Base-by-base conservation (phyloP, 1,140 invertebrate species). In the Drosophila elegans region DNA sequence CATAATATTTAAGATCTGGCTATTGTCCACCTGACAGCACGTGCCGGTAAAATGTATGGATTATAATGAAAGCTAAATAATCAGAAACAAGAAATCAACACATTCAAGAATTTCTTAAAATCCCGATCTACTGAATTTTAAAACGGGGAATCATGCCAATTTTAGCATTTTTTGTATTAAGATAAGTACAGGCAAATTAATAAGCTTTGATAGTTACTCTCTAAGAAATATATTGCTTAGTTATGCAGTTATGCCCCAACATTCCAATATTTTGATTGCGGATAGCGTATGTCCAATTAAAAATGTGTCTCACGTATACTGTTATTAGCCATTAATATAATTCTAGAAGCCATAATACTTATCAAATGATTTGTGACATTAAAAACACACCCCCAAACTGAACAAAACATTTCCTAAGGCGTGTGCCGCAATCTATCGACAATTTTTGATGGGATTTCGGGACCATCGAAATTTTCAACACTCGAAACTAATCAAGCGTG, bases 401-500 rank as follows among this genome's bases (percentile, higher is more conserved):
- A 38, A 56, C 42, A 21, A 34, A 42, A 25, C 52, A 11, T 12
- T 51, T 39, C 11, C 25, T 49, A 21, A 49, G 62, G 64, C 77
- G 77, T 71, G 81, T 51, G 82, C 74, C 60, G 9, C 67, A 69
- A 81, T 86, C 74, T 86, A 88, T 86, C 82, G 74, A 78, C 78
- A 81, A 74, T 67, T 72, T 62, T 39, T 29, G 12, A 48, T 53
- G 10, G n/a, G 9, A 44, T 12, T 61, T 52, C 57, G 46, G 59
- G 34, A 42, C 36, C 57, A 82, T 79, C 69, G 57, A 83, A 66
- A 72, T 60, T 86, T 86, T 86, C 82, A 86, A 79, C 83, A 88
- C 78, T 25, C 55, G 46, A 46, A 57, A 48, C 75, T 76, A 88
- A 86, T 86, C 83, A 88, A 74, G 83, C 79, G 76, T 88, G 60